These are phyloP conservation scores for Aplysina aerophoba DNA, from an alignment of 37 sponge, comb jelly and placozoan species.

Conservation along the genomic window DNA sequence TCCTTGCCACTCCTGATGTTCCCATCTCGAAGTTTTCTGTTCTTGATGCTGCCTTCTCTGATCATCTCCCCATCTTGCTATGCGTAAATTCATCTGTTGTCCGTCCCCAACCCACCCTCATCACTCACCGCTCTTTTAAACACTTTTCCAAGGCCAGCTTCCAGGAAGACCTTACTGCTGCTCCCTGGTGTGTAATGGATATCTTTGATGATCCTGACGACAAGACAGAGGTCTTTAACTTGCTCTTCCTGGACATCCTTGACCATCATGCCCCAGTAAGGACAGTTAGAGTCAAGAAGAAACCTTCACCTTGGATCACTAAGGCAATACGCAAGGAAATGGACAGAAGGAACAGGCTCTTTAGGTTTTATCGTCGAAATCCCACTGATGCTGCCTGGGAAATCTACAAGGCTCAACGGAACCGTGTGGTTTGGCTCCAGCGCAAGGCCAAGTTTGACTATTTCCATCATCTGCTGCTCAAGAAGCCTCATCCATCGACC, in stretches of 20 bases:
- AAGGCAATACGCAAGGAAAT: neutral
- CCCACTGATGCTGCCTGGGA: neutral
- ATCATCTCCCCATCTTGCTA: neutral
- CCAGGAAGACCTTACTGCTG: neutral
- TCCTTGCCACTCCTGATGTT: neutral
- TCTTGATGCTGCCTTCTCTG: neutral
- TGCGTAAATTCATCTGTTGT: neutral
- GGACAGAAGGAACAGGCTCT: neutral
- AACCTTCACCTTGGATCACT: neutral
- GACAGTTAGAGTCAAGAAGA: neutral
- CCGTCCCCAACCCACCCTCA: neutral
- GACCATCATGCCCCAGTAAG: neutral
- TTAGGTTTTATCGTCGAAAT: neutral
- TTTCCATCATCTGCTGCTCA: neutral
- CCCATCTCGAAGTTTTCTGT: neutral
- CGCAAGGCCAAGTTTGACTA: neutral
- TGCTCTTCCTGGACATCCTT: neutral
- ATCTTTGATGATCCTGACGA: neutral
- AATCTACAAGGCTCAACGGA: neutral
- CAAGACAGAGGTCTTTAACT: neutral
- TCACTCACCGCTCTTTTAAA: neutral
- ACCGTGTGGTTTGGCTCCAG: neutral
- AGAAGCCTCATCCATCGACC: neutral
- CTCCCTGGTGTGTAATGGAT: neutral
- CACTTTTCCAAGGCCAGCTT: neutral